These are phyloP conservation scores for Valencia hispanica DNA, from an alignment of 2,797 vertebrate genomes.

Conservation along the genomic window DNA sequence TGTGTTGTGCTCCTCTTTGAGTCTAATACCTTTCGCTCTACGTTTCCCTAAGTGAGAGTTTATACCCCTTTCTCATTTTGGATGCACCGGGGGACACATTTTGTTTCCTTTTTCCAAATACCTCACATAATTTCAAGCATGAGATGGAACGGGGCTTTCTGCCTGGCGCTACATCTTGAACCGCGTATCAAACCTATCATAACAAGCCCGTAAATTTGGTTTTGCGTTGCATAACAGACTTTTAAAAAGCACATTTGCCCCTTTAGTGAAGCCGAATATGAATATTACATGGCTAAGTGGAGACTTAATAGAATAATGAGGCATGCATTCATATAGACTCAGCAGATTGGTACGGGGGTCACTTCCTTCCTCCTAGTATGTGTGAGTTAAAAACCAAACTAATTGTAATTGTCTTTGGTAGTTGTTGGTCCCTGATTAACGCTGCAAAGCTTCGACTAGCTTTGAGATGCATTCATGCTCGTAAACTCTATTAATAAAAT, in stretches of 20 bases:
- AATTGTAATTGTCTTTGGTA: constrained; percentile 51
- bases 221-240: constrained; percentile 5
- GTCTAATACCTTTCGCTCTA: constrained; percentile 36
- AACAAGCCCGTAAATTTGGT: constrained; percentile 30
- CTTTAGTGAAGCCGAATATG: constrained; percentile 1
- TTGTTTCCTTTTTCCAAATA: constrained; percentile 57
- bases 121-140: constrained; percentile 56
- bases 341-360: constrained; percentile 32
- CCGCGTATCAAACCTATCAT: constrained; percentile 56
- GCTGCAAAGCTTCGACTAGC: constrained; percentile 38
- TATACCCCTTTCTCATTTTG: constrained; percentile 28
- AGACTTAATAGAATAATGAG: constrained; percentile 19
- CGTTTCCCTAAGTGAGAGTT: constrained; percentile 60
- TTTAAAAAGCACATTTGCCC: constrained; percentile 11
- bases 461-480: constrained; percentile 25
- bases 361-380: constrained; percentile 40
- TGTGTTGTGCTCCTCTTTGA: constrained; percentile 25
- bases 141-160: constrained; percentile 44
- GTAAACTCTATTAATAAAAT: constrained; percentile 51
- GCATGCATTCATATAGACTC: constrained; percentile 24
- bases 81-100: constrained; percentile 58
- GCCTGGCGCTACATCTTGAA: constrained; percentile 38
- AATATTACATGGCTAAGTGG: constrained; percentile 2
- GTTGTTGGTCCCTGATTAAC: constrained; percentile 54
- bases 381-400: constrained; percentile 58